Evolutionary conservation across 2,797 vertebrate species (phyloP).

Genomic region (Champsocephalus esox): DNA sequence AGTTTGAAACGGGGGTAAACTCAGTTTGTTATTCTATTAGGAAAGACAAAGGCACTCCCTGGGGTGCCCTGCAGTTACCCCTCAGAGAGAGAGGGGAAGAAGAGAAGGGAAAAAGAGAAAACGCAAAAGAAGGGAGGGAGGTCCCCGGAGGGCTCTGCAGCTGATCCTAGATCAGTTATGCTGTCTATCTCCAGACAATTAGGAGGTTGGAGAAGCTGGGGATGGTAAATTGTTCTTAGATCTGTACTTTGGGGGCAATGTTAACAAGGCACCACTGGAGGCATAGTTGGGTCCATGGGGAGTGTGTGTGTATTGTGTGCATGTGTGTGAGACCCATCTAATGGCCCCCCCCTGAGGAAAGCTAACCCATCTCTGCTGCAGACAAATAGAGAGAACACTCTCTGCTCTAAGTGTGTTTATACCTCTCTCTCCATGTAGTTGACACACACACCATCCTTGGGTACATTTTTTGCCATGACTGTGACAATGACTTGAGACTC

Average conservation of each 20-base stretch:
- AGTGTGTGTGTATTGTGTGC: slow-evolving; percentile 39
- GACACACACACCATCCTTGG: slow-evolving; percentile 89
- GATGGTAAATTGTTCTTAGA: slow-evolving; percentile 83
- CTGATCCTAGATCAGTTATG: slow-evolving; percentile 78
- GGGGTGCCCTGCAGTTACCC: slow-evolving; percentile 75
- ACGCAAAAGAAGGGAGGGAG: slow-evolving; percentile 45
- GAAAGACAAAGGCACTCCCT: slow-evolving; percentile 78
- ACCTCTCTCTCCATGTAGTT: slow-evolving; percentile 92
- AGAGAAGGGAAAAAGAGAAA: slow-evolving; percentile 50
- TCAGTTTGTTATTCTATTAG: slow-evolving; percentile 81
- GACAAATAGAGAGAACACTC: slow-evolving; percentile 14
- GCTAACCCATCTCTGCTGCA: slow-evolving; percentile 61
- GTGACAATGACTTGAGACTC: slow-evolving; percentile 95
- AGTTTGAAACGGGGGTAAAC: slow-evolving; percentile 77
- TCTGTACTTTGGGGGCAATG: slow-evolving; percentile 80
- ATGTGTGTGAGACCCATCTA: slow-evolving; percentile 63
- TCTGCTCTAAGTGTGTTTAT: slow-evolving; percentile 49
- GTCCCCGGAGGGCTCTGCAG: slow-evolving; percentile 66
- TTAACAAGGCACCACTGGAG: slow-evolving; percentile 84
- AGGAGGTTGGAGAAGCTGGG: slow-evolving; percentile 76
- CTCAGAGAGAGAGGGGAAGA: slow-evolving; percentile 61
- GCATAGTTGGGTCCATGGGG: slow-evolving; percentile 74
- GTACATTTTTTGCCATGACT: slow-evolving; percentile 92
- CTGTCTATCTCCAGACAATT: slow-evolving; percentile 79
- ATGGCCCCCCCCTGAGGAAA: slow-evolving; percentile 77